Percentiles rank a stretch among this genome's conserved stretches.
These are phyloP conservation scores for Eremobia ochroleuca DNA, from an alignment of 2,888 invertebrate species.

Conservation along the genomic window DNA sequence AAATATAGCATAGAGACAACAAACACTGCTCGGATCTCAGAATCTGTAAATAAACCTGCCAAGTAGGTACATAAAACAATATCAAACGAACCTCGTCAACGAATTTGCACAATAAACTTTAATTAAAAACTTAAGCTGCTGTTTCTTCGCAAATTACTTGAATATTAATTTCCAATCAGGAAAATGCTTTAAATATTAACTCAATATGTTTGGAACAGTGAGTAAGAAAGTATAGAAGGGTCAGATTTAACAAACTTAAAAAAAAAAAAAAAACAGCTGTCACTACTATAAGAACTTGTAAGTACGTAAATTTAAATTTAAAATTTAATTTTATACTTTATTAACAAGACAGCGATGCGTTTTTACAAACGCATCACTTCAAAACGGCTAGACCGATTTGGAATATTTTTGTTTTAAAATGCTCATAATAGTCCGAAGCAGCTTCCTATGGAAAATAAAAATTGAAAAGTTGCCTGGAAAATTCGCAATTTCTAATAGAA, in stretches of 20 bases:
- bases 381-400: too few relatives aligned
- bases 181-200: slow-evolving; percentile 46
- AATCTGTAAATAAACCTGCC: slow-evolving; percentile 20
- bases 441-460: too few relatives aligned
- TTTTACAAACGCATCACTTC: too few relatives aligned
- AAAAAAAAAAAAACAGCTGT: not conserved
- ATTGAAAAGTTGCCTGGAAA: too few relatives aligned
- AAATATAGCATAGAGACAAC: not conserved
- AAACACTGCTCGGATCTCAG: not conserved
- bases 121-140: slow-evolving; percentile 40
- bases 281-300: too few relatives aligned
- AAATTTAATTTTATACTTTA: too few relatives aligned
- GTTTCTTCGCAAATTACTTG: slow-evolving; percentile 50
- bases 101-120: slow-evolving; percentile 42
- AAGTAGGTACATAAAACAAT: slow-evolving; percentile 19
- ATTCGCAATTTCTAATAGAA: too few relatives aligned
- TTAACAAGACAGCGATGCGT: too few relatives aligned
- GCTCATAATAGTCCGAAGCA: not conserved
- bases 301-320: too few relatives aligned
- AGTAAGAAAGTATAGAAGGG: not conserved
- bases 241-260: not conserved
- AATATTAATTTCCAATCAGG: slow-evolving; percentile 62
- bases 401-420: too few relatives aligned
- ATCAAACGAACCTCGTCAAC: slow-evolving; percentile 32
- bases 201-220: slow-evolving; percentile 15